phyloP scores from a whole-genome alignment of 64 coral and sea anemone genomes.

The Montipora sp. region DNA sequence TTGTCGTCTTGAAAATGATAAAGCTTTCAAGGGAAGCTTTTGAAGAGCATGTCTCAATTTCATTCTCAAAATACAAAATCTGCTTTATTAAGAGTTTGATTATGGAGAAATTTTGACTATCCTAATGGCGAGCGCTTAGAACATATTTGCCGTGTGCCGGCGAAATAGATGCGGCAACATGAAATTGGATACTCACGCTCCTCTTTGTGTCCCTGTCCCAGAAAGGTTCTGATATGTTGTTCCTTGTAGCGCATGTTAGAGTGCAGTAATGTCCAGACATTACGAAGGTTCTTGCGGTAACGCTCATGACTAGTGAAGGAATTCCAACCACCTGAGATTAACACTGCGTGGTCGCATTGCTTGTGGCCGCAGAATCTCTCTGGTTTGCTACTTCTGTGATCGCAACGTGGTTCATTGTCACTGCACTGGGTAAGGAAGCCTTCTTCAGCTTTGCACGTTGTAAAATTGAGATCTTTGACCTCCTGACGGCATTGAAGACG shows the following conservation, averaged over 20 bases:
- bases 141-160: conserved; percentile 16
- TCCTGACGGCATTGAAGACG: conserved; percentile 31
- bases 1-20: not conserved
- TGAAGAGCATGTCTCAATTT: conserved; percentile 1
- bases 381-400: not conserved
- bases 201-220: conserved; percentile 71
- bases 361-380: conserved; percentile 41
- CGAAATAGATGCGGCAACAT: not conserved
- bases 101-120: conserved; percentile 57
- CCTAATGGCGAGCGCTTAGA: not conserved
- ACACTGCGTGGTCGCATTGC: conserved; percentile 83
- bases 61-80: not conserved
- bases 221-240: conserved; percentile 81
- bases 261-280: conserved; percentile 86
- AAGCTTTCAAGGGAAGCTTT: not conserved
- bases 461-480: conserved; percentile 21
- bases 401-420: conserved; percentile 56
- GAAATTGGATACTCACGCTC: conserved; percentile 89
- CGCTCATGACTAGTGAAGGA: conserved; percentile 53
- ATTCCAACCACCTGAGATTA: conserved; percentile 83
- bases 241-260: conserved; percentile 74
- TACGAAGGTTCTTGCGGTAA: conserved; percentile 70
- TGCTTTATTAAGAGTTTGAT: conserved; percentile 69
- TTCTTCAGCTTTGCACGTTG: not conserved
- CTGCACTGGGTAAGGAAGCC: conserved; percentile 3